Conservation (phyloP, 2,797 vertebrate genomes). For the Gymnoscopelus microlampas region DNA sequence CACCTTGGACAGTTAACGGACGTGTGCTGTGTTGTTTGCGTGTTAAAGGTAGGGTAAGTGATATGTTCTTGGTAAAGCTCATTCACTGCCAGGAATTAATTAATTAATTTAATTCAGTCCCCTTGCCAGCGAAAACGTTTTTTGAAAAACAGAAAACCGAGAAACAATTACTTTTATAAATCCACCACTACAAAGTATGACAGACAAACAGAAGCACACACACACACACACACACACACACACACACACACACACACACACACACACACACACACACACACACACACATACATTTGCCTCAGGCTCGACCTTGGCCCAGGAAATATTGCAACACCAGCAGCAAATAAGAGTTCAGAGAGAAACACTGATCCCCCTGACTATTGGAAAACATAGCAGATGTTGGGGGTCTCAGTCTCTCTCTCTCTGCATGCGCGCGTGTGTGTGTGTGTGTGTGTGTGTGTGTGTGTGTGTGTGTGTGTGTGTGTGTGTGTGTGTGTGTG, state of each 20-base stretch:
- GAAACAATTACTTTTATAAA: not conserved
- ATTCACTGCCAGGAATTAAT: too few relatives aligned
- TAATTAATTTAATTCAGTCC: too few relatives aligned
- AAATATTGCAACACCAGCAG: constrained; percentile 11
- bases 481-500: constrained; percentile 30
- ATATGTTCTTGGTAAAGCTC: too few relatives aligned
- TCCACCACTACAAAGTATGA: too few relatives aligned
- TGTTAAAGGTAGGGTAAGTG: too few relatives aligned
- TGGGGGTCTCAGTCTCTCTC: not conserved
- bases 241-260: not conserved
- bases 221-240: too few relatives aligned
- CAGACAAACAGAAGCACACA: not conserved
- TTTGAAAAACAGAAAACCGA: too few relatives aligned
- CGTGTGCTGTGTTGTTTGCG: too few relatives aligned
- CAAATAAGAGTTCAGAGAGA: constrained; percentile 14
- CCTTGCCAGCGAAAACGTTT: not conserved
- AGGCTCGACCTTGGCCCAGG: constrained; percentile 15
- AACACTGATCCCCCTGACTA: constrained; percentile 5
- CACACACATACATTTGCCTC: not conserved
- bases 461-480: constrained; percentile 7
- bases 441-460: constrained; percentile 9
- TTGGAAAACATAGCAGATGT: not conserved
- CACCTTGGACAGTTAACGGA: too few relatives aligned
- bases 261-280: constrained; percentile 7
- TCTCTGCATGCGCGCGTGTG: not conserved